Conservation (phyloP, 2,888 invertebrate species). For the Neoaliturus tenellus region DNA sequence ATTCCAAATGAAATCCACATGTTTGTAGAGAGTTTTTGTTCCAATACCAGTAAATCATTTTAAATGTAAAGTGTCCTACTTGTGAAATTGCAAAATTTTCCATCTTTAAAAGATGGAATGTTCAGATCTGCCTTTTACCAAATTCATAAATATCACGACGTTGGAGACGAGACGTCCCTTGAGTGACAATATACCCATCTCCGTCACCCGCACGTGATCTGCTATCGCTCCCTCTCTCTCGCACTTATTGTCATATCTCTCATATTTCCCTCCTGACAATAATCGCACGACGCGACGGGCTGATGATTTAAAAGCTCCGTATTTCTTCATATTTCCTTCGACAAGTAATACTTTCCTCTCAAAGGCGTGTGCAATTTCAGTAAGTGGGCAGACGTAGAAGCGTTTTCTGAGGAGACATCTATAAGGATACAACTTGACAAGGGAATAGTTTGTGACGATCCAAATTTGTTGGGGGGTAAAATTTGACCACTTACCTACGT, state of each 20-base stretch:
- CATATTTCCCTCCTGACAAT: conserved; percentile 27
- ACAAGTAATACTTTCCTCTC: neutral
- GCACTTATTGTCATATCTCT: conserved; percentile 9
- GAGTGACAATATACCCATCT: conserved; percentile 8
- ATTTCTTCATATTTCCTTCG: conserved; percentile 30
- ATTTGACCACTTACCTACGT: no score
- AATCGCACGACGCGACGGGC: neutral
- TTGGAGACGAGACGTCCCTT: neutral
- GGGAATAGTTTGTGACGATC: no score
- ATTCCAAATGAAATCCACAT: no score
- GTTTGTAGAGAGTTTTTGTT: no score
- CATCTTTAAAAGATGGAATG: no score
- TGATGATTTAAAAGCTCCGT: conserved; percentile 24
- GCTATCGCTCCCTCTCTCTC: neutral
- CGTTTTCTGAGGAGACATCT: no score
- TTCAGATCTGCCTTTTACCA: no score
- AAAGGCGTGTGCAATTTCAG: neutral
- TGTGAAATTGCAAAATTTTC: no score
- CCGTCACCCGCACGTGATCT: neutral
- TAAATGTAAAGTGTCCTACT: no score
- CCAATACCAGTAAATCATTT: no score
- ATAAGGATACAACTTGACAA: no score
- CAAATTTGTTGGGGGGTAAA: no score
- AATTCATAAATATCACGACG: neutral
- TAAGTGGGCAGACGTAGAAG: neutral